Evolutionary conservation across 1,140 invertebrate species (phyloP), one percentile per base, ranked within the genome.

Genomic region (Nixonia krombeini): DNA sequence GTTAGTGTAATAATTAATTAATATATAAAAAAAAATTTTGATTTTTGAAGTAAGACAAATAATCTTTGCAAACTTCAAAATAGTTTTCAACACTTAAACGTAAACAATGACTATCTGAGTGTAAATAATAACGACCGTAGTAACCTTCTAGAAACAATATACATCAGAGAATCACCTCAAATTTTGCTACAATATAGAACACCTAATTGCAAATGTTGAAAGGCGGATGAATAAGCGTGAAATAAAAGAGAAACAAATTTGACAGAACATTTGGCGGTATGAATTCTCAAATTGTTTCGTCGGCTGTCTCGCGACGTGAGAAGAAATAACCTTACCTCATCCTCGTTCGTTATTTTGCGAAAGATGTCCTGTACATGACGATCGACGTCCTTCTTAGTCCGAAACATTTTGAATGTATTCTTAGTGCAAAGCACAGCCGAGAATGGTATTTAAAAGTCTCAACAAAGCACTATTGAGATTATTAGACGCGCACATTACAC

Each of bases 331-430:
- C 82, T 87, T 82, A 92, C 91, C 88, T 92, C 90, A 45, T 86
- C 87, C 61, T 91, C 89, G 63, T 84, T 87, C 51, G 86, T 88
- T 37, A 90, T 81, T 75, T 90, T 91, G 31, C 86, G 86, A 46
- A 92, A 83, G 41, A 90, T 85, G 38, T 89, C 88, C 55, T 88
- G 82, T 13, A 91, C 90, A 79, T 92, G 90, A 61, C 86, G 87
- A 74, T 92, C 91, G 4, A 92, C 90, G 53, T 92, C 89, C 47
- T 87, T 86, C 74, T 91, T 92, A 1, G 86, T 87, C 49, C 86
- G 87, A 77, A 90, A 89, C 91, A 92, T 91, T 65, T 78, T 31
- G 2, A 2, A 2, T 2, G 2, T 4, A 31, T 12, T 2, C 29
- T 31, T 9, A 12, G 10, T 8, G 9, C 8, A 8, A 31, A 21